A percentile compares a stretch with the other conserved stretches of the same genome.
phyloP scores from a whole-genome alignment of 2,797 vertebrate genomes.

The Macroramphosus scolopax region DNA sequence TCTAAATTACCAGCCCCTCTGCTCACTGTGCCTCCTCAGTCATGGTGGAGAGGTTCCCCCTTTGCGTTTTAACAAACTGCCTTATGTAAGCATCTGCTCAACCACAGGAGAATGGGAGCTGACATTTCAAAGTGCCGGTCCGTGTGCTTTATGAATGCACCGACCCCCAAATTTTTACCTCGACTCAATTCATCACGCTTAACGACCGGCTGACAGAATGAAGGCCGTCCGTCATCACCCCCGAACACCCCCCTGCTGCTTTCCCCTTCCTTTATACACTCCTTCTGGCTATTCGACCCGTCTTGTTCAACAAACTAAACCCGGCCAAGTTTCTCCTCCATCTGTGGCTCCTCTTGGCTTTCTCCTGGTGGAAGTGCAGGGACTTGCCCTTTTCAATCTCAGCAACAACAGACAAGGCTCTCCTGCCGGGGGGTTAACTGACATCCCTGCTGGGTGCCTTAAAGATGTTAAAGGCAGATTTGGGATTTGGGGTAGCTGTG shows the following conservation, averaged over 20 bases:
- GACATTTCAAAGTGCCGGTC: constrained; percentile 72
- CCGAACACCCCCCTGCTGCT: constrained; percentile 28
- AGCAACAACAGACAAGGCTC: constrained; percentile 71
- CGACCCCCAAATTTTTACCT: constrained; percentile 58
- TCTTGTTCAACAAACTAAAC: constrained; percentile 32
- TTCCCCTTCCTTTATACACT: constrained; percentile 29
- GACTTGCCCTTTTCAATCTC: constrained; percentile 59
- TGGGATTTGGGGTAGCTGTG: constrained; percentile 28
- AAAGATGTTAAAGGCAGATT: constrained; percentile 54
- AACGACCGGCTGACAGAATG: constrained; percentile 75
- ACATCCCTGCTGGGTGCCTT: constrained; percentile 57
- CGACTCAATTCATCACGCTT: constrained; percentile 74
- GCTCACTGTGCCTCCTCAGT: constrained; percentile 40
- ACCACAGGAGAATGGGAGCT: constrained; percentile 71
- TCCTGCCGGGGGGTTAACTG: constrained; percentile 63
- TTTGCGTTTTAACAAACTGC: constrained; percentile 67
- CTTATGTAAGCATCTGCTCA: constrained; percentile 75
- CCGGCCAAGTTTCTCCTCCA: constrained; percentile 37
- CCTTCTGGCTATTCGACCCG: constrained; percentile 25
- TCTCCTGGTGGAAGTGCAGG: constrained; percentile 35
- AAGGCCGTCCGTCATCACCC: constrained; percentile 76
- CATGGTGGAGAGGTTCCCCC: constrained; percentile 41
- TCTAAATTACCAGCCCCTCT: constrained; percentile 24
- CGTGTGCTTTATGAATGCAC: constrained; percentile 54
- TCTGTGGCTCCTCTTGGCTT: constrained; percentile 30